Base-by-base conservation (phyloP, 2,888 invertebrate species). In the Holacanthella duospinosa region DNA sequence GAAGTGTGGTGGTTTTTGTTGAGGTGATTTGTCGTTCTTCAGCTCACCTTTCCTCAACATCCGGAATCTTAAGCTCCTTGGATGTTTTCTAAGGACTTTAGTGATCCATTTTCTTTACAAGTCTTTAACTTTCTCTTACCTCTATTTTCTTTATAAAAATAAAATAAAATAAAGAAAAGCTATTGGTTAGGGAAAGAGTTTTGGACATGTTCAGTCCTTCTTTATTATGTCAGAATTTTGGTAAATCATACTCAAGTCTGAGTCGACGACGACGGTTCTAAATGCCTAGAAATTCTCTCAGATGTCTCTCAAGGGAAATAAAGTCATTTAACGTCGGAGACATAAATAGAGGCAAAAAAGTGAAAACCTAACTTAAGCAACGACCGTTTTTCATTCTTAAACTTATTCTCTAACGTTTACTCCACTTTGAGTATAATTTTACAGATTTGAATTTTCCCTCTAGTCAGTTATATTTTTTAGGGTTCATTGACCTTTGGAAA, bases 11-110 rank as follows among this genome's bases (percentile, higher is more conserved):
- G 48, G 48, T 4, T 21, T 48, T 9, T 16, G 6, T 21, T 48
- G n/a, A n/a, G 21, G 48, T 48, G 48, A 48, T 48, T 48, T 48
- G 48, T 48, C 48, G 48, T 48, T 48, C 48, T 48, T 48, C 48
- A 48, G 6, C 48, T 48, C 48, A 9, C 36, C 36, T 36, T 16
- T 6, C 9, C 36, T 36, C 16, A 16, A 9, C 16, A 9, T 36
- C 9, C 6, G 36, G 36, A 6, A 36, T 16, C 36, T 36, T 48
- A 9, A 48, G 19, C 48, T 48, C 48, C 21, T 48, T 21, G 4
- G 21, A 9, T 48, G 19, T 9, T 48, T 21, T 48, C 36, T 16
- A 12, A 48, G 21, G 48, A 48, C 21, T 48, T 48, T 48, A 48
- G 48, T 48, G 48, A 48, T 9, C 48, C 48, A 48, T 48, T 48